Evolutionary conservation across 2,113 vertebrate genomes (phyloP), one percentile per base, ranked within the genome.

Genomic region (Labrus mixtus): DNA sequence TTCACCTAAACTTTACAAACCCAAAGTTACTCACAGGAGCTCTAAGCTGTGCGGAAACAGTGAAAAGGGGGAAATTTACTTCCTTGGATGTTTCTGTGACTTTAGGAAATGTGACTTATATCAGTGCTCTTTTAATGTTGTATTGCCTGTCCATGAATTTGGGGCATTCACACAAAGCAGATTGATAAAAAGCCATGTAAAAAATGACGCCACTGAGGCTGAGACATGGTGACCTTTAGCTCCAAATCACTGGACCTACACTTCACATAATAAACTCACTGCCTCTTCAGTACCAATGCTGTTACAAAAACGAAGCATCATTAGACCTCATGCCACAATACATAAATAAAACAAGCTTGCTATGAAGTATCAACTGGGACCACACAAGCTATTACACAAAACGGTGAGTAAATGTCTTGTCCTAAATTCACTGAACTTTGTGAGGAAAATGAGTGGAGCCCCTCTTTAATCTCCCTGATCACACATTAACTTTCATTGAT

Each of bases 401-500:
- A n/a, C 37, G 29, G 51, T 46, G 61, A 36, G 46, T 2, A 25
- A 33, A 13, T 17, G 29, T 10, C 23, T 37, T 41, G 48, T 37
- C 41, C 33, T 17, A 69, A 63, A 2, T 6, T 46, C 60, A 19
- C 10, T 48, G 12, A 79, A 63, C 36, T 43, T 59, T n/a, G 36
- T 22, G 56, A 23, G 13, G 51, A 76, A 68, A 69, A 69, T 58
- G 0, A 7, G 15, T 19, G 9, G 13, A 10, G 6, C 4, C 16
- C 6, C 60, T 43, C 43, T 56, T 25, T 61, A 73, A 73, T 76
- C 65, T 75, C n/a, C 51, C 16, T 23, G 76, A 73, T 87, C 37
- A 87, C 69, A 74, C 59, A 91, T 87, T 89, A 90, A 89, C 76
- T 74, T 88, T 15, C 55, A 92, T 93, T 85, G 90, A 92, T 22